Conservation (phyloP, 2,113 vertebrate species). For the Mesocricetus auratus region DNA sequence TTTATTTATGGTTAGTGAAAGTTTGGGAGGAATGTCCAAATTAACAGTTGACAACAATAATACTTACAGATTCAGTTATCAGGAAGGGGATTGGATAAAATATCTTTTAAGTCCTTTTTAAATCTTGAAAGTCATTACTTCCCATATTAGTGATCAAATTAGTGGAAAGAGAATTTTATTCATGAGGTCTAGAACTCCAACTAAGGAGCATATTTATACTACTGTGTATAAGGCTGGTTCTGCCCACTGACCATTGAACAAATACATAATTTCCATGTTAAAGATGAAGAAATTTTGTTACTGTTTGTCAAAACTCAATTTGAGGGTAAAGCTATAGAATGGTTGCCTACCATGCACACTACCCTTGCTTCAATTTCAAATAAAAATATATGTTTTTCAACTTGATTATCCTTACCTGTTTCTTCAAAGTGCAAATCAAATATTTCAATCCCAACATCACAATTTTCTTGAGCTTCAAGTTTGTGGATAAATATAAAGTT, state of each 20-base stretch:
- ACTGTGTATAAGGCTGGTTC: slow-evolving; percentile 7
- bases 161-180: slow-evolving; percentile 35
- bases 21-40: neutral
- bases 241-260: neutral
- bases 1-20: slow-evolving; percentile 15
- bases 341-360: neutral
- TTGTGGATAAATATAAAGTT: neutral
- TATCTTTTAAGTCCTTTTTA: slow-evolving; percentile 14
- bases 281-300: slow-evolving; percentile 11
- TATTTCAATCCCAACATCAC: slow-evolving; percentile 24
- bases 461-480: slow-evolving; percentile 29
- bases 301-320: slow-evolving; percentile 7
- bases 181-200: neutral
- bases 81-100: neutral
- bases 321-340: too few relatives aligned
- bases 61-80: neutral
- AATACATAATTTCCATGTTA: neutral
- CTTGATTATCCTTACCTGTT: slow-evolving; percentile 9
- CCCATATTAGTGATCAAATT: neutral
- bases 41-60: slow-evolving; percentile 5
- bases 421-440: neutral
- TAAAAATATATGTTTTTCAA: neutral
- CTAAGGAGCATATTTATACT: neutral
- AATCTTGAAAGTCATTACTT: slow-evolving; percentile 9
- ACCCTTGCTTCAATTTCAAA: neutral